Evolutionary conservation across 1,140 invertebrate genomes (phyloP).

Genomic region (Chironomus striatipennis): DNA sequence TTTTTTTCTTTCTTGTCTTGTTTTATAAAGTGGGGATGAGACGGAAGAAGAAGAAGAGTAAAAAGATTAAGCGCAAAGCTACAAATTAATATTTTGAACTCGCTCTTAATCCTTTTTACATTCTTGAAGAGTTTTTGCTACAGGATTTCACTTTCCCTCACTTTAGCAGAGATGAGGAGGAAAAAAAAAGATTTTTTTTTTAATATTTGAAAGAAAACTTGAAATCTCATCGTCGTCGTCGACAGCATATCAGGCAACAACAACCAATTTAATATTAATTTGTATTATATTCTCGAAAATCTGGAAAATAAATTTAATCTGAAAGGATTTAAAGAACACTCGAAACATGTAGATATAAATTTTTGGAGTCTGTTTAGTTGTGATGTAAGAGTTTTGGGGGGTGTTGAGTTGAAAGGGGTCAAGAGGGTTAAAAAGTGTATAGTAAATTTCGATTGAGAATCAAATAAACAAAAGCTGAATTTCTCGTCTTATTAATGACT

Average conservation of each 20-base stretch:
- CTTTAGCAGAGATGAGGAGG: not conserved
- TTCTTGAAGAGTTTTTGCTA: slow-evolving; percentile 21
- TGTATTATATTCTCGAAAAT: slow-evolving; percentile 23
- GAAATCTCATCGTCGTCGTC: not conserved
- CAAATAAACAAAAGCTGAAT: too few species aligned
- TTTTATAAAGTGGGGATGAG: not conserved
- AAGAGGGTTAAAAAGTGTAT: too few species aligned
- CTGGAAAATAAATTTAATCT: slow-evolving; percentile 22
- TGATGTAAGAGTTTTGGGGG: too few species aligned
- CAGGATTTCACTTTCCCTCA: slow-evolving; percentile 3
- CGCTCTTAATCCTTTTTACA: slow-evolving; percentile 23
- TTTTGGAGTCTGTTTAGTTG: too few species aligned
- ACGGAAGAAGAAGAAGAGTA: not conserved
- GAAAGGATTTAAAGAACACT: slow-evolving; percentile 8
- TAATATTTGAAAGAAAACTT: not conserved
- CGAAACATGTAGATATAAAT: not conserved
- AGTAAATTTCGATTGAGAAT: too few species aligned
- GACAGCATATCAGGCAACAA: not conserved
- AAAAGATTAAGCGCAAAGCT: slow-evolving; percentile 22
- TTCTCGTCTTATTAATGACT: too few species aligned
- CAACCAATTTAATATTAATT: slow-evolving; percentile 16
- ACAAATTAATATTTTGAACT: slow-evolving; percentile 24
- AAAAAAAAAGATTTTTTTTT: not conserved
- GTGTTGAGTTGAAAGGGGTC: too few species aligned
- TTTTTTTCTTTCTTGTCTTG: not conserved